Evolutionary conservation across 2,888 invertebrate species (phyloP), one percentile per base, ranked within the genome.

Genomic region (Deilephila elpenor): DNA sequence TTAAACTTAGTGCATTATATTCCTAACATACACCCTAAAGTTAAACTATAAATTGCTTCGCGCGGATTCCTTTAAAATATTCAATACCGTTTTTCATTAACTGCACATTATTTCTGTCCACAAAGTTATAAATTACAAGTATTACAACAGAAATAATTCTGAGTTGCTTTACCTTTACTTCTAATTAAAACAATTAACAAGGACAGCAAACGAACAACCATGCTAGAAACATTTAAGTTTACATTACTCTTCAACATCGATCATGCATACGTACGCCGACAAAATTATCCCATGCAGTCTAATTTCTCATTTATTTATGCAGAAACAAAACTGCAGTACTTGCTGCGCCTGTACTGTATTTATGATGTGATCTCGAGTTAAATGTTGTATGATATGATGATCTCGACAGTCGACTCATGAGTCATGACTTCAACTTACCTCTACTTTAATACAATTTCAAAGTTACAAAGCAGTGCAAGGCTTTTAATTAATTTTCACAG

Each of bases 381-480:
- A 56, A 37, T 64, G 64, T 44, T 73, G 59, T 19, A 73, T 73
- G 59, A 67, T 59, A 62, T 67, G 37, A 72, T 72, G 72, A 37
- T 32, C 25, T 72, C 34, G 53, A 25, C 25, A 0, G 25, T 25
- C 25, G 25, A 56, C 56, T 62, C 17, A 11, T 34, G 44, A 34
- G 19, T 53, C 20, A 29, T 34, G 44, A 59, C 37, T 11, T 56
- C 53, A 72, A 64, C 53, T 44, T 25, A 73, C 25, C 56, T 67
- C 59, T 37, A 67, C 29, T 29, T 25, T 44, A 67, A 72, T 7
- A 5, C 56, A 25, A 25, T 20, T 60, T 70, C 71, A 20, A 71
- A 74, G 75, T 56, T 76, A 76, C 71, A 37, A 82, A 84, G 84
- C 83, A 80, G 79, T 83, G 83, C 84, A 85, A 81, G 79, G 81